Base-by-base conservation (phyloP, 2,797 vertebrate species). In the Pseudopleuronectes americanus region DNA sequence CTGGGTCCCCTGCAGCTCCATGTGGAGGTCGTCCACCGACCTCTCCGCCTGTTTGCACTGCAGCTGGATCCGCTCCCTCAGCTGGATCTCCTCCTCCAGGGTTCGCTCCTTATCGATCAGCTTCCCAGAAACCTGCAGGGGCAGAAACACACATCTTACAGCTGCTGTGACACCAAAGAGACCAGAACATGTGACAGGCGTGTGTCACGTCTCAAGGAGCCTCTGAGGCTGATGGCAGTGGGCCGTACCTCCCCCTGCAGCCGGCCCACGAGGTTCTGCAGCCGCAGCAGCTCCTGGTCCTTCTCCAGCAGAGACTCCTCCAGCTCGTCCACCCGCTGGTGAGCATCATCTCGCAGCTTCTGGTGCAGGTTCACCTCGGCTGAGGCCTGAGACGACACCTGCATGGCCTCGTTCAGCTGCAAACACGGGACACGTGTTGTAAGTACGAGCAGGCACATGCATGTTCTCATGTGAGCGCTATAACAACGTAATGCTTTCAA, bases 31-130 rank as follows among this genome's bases (percentile, higher is more conserved):
- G 0, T 95, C 94, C 71, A 95, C 86, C 0, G 74, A 76, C 68
- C 94, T 84, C 87, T 95, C 94, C 0, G 94, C 93, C 83, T 95
- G 94, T 70, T 93, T 94, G 5, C 92, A 93, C 89, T 94, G 93
- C 65, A 95, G 90, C 87, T 95, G 94, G 0, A 92, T 61, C 38
- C 87, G 83, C 81, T 95, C 94, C 12, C 92, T 77, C 87, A 93
- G 84, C 92, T 95, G 94, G 84, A 95, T 95, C 92, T 95, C 95
- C 58, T 94, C 93, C 79, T 95, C 95, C 79, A 95, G 88, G 0
- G 80, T 86, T 6, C 31, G 87, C 75, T 94, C 93, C 85, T 90
- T 94, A 53, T 94, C 93, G 0, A 88, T 89, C 78, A 95, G 87
- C 68, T 93, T 95, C 2, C 84, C 92, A 0, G 93, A 93, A 4